A percentile compares a stretch with the other conserved stretches of the same genome.
Conservation (phyloP, 2,888 invertebrate genomes). For the Caenorhabditis sp. region DNA sequence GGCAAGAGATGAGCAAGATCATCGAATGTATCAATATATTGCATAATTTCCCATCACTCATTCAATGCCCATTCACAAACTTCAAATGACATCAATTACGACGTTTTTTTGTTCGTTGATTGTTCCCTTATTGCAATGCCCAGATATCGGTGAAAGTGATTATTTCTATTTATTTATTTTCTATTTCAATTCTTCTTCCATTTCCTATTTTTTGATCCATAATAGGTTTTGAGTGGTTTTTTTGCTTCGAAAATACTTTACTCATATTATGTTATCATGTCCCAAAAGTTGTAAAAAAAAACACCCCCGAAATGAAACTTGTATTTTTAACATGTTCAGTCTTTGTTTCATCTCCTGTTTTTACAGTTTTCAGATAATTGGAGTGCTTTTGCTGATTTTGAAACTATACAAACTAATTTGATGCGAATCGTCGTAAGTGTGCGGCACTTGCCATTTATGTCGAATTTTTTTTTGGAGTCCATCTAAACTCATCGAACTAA, state of each 20-base stretch:
- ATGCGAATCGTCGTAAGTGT: no score
- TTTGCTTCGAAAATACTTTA: background rate
- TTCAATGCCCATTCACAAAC: background rate
- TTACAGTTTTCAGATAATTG: no score
- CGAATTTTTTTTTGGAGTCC: no score
- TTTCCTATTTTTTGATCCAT: background rate
- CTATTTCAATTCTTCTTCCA: constrained; percentile 2
- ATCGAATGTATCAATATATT: constrained; percentile 72
- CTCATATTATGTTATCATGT: background rate
- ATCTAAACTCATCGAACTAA: no score
- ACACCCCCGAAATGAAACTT: background rate
- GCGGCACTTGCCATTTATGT: no score
- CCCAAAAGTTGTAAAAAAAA: background rate
- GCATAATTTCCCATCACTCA: no score
- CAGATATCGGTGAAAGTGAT: background rate
- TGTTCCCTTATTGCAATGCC: background rate
- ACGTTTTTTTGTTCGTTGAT: no score
- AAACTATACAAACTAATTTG: no score
- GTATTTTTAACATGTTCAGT: background rate
- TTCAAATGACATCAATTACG: background rate
- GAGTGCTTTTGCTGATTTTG: no score
- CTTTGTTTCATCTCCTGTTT: no score
- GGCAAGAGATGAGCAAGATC: constrained; percentile 93
- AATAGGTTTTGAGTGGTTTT: background rate
- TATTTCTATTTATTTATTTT: constrained; percentile 1